These are phyloP conservation scores for Cathartes aura DNA, from an alignment of 2,113 vertebrate genomes.

Conservation along the genomic window DNA sequence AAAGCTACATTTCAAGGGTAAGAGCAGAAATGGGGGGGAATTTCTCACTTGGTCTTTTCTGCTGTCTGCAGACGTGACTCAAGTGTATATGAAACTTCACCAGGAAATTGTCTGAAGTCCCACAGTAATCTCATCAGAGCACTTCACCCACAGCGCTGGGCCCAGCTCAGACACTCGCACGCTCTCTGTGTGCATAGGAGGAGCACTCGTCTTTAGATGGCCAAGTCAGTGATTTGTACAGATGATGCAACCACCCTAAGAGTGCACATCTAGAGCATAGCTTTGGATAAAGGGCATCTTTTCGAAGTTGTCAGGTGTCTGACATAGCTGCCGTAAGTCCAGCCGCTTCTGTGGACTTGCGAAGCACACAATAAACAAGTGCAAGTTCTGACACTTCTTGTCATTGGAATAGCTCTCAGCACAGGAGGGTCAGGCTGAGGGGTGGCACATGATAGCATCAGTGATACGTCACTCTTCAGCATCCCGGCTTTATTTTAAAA, in stretches of 20 bases:
- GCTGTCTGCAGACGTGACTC: neutral
- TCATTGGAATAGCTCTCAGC: neutral
- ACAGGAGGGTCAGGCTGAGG: neutral
- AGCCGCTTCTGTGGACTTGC: neutral
- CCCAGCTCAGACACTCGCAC: neutral
- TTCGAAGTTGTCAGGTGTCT: neutral
- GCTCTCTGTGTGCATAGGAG: neutral
- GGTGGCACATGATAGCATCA: too few relatives aligned
- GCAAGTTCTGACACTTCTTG: neutral
- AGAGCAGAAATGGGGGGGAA: neutral
- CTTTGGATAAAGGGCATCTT: neutral
- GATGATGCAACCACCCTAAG: neutral
- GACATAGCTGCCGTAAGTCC: neutral
- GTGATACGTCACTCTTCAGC: neutral
- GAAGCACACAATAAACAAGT: neutral
- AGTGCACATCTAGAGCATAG: neutral
- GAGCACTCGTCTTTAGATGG: neutral
- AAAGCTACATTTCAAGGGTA: neutral
- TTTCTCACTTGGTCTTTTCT: neutral
- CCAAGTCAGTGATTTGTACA: neutral
- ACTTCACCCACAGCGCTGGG: neutral
- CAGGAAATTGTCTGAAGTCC: neutral
- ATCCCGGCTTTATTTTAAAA: neutral
- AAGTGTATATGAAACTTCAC: neutral
- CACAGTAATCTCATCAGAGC: neutral